Evolutionary conservation across 2,888 invertebrate species (phyloP), one percentile per base, ranked within the genome.

Genomic region (Tenthredo scrophulariae): DNA sequence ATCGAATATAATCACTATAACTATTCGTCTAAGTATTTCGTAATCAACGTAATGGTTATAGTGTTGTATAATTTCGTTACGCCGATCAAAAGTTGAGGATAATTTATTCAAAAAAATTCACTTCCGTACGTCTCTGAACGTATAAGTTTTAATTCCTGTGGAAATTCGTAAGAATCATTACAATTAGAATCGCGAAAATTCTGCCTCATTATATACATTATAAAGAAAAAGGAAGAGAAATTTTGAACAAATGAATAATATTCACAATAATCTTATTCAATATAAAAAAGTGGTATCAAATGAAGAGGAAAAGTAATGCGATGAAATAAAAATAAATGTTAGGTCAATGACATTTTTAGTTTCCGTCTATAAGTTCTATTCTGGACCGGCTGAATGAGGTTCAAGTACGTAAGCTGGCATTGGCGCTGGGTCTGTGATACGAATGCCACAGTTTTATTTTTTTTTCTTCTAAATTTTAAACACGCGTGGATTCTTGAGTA

Each of bases 291-390:
- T n/a, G n/a, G n/a, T 37, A 75, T 33, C 37, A n/a, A 82, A 67
- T 29, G n/a, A 65, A 46, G 3, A 43, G 26, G 22, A 26, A 22
- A 65, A 67, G 29, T 18, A 15, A 46, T 13, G n/a, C 22, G 6
- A 83, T 83, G 67, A 83, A 46, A 65, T 67, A 29, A 70, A 83
- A 83, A 83, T 83, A 83, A 83, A 46, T 22, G 67, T 83, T 70
- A 43, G 70, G 83, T 83, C 83, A 83, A 62, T 67, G 83, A 83
- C 83, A 67, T 83, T 83, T 83, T 67, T 46, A 70, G 83, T 65
- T 67, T 10, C 29, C 50, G 67, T 83, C 67, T 65, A 65, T 83
- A 83, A 29, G 67, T 67, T 83, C 83, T 83, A 83, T 83, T 83
- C 83, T 26, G 67, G 46, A 83, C 83, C 29, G n/a, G 62, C n/a